Evolutionary conservation across 2,113 vertebrate species (phyloP).

Genomic region (Euleptes europaea): DNA sequence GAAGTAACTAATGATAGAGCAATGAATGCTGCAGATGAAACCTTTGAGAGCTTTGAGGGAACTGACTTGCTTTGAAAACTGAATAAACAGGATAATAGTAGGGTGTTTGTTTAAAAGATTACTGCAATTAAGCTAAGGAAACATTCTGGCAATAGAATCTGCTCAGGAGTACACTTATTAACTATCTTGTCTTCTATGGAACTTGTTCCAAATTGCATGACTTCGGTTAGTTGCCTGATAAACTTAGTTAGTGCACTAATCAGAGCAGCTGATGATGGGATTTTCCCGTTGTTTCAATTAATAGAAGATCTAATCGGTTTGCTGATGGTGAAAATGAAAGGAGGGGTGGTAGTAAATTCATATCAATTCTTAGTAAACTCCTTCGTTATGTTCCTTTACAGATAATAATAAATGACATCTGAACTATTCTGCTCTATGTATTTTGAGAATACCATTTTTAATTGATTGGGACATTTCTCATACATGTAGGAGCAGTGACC

Average conservation of each 20-base stretch:
- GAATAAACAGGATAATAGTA: not conserved
- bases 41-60: not conserved
- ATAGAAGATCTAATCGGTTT: not conserved
- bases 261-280: not conserved
- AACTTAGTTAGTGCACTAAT: not conserved
- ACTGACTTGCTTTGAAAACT: constrained; percentile 23
- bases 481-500: not conserved
- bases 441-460: not conserved
- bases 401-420: not conserved
- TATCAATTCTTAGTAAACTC: not conserved
- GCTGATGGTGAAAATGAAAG: not conserved
- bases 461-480: not conserved
- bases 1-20: constrained; percentile 38
- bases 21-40: not conserved
- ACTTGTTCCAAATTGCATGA: not conserved
- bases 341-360: too few species aligned
- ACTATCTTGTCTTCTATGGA: not conserved
- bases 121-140: not conserved
- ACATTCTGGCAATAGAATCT: not conserved
- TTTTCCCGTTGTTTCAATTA: not conserved
- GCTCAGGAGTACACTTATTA: not conserved
- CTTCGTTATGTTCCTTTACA: not conserved
- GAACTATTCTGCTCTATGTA: not conserved
- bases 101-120: constrained; percentile 17
- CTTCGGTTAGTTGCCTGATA: not conserved